Base-by-base conservation (phyloP, 2,797 vertebrate species). In the Eleutherodactylus coqui region DNA sequence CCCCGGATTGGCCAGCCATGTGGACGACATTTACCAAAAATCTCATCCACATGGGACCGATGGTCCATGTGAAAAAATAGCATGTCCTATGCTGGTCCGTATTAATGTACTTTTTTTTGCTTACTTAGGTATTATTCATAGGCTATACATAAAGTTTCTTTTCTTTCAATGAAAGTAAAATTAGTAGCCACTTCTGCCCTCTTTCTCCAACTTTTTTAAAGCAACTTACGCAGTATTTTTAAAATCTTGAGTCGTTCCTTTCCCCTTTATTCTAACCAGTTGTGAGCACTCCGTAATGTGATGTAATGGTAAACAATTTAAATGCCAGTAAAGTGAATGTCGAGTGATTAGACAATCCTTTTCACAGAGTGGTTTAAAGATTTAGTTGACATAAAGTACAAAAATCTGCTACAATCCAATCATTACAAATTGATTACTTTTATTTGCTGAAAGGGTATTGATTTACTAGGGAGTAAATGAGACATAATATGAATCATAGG, bases 371-470 rank as follows among this genome's bases (percentile, higher is more conserved):
- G 86, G 69, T 79, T 80, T 84, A 79, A 73, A 84, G 86, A 87
- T 87, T 87, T 87, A 78, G 86, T 87, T 81, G 86, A 84, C 86
- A 87, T 87, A 87, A 87, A 87, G 86, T 75, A 84, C 86, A 87
- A 87, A 84, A 87, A 84, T 87, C 86, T 87, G 82, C 82, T 87
- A 78, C 82, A 87, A 87, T 87, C 86, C 82, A 87, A 87, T 87
- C 86, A 87, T 87, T 87, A 87, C 86, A 87, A 87, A 87, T 87
- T 87, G 86, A 87, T 87, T 87, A 87, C 58, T 83, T 87, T 87
- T 87, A 87, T 87, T 87, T 87, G 86, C 82, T 87, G 86, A 87
- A 87, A 87, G 82, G 86, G 76, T 80, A 87, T 84, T 87, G 82
- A 87, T 87, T 87, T 87, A 87, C 75, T 80, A 53, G 82, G n/a